Evolutionary conservation across 2,113 vertebrate species (phyloP).

Genomic region (Hiodon tergisus): DNA sequence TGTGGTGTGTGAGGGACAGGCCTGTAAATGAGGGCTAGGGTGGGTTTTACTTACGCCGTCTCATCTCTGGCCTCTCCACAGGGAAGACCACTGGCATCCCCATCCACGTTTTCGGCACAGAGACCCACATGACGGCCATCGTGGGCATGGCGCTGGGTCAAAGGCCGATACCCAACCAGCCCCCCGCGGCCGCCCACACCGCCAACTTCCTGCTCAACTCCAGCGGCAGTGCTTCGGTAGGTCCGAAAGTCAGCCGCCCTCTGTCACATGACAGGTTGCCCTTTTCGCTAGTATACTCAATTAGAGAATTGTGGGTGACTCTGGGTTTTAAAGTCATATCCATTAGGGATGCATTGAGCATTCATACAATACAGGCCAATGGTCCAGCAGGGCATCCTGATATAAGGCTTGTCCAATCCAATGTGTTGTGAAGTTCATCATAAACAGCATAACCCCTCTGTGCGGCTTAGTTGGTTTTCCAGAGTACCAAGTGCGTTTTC

Average conservation of each 20-base stretch:
- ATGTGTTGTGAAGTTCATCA: too few species aligned
- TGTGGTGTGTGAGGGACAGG: not conserved
- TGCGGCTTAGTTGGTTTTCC: too few species aligned
- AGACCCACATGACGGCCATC: constrained; percentile 97
- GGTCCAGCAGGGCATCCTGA: too few species aligned
- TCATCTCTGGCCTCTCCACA: constrained; percentile 37
- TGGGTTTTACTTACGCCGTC: not conserved
- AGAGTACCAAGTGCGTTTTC: too few species aligned
- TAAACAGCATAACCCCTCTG: too few species aligned
- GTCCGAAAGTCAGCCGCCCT: constrained; percentile 28
- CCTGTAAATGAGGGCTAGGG: too few species aligned
- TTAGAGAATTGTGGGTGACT: too few species aligned
- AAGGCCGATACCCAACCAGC: constrained; percentile 87
- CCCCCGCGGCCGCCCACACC: constrained; percentile 83
- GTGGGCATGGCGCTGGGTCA: constrained; percentile 96
- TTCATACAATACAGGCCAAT: too few species aligned
- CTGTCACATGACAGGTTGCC: not conserved
- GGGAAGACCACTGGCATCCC: constrained; percentile 97
- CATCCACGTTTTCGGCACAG: constrained; percentile 93
- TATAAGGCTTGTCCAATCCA: too few species aligned
- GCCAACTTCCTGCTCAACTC: constrained; percentile 97
- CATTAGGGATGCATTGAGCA: too few species aligned
- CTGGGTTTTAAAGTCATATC: too few species aligned
- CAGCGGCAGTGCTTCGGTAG: constrained; percentile 84
- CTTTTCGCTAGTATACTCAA: too few species aligned